Evolutionary conservation across 2,888 invertebrate genomes (phyloP).

Genomic region (Charanyca ferruginea): DNA sequence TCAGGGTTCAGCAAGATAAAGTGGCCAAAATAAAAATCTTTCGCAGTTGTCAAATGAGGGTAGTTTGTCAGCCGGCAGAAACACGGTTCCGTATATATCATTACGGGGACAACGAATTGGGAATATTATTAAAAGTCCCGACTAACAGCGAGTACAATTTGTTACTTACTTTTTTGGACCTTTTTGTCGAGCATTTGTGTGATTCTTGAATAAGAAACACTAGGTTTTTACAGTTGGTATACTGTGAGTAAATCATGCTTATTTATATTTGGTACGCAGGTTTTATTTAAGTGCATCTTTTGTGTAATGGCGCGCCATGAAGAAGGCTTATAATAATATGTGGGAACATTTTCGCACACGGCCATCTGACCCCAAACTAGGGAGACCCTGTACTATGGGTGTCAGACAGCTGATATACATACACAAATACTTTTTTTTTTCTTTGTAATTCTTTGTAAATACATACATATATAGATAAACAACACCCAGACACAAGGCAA

Average conservation of each 20-base stretch:
- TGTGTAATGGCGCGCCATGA: no score
- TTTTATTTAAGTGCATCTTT: no score
- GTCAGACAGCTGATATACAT: no score
- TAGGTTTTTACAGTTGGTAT: not conserved
- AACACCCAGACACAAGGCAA: no score
- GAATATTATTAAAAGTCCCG: conserved; percentile 61
- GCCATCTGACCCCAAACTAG: no score
- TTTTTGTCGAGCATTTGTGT: conserved; percentile 27
- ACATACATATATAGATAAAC: no score
- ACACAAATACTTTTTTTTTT: no score
- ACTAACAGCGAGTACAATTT: conserved; percentile 46
- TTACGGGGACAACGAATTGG: conserved; percentile 58
- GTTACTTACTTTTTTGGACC: conserved; percentile 41
- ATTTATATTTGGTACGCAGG: no score
- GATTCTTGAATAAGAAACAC: conserved; percentile 26
- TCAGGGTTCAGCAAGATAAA: conserved; percentile 55
- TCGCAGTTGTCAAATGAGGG: conserved; percentile 63
- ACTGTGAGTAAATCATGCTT: conserved; percentile 7
- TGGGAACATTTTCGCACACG: no score
- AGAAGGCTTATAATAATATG: no score
- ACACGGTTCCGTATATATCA: conserved; percentile 61
- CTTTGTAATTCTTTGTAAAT: no score
- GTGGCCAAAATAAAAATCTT: conserved; percentile 61
- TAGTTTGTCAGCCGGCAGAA: conserved; percentile 59
- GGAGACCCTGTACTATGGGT: no score